Percentiles rank a stretch among this genome's conserved stretches.
phyloP scores from a whole-genome alignment of 2,797 vertebrate genomes.

The Eidolon dupreanum region DNA sequence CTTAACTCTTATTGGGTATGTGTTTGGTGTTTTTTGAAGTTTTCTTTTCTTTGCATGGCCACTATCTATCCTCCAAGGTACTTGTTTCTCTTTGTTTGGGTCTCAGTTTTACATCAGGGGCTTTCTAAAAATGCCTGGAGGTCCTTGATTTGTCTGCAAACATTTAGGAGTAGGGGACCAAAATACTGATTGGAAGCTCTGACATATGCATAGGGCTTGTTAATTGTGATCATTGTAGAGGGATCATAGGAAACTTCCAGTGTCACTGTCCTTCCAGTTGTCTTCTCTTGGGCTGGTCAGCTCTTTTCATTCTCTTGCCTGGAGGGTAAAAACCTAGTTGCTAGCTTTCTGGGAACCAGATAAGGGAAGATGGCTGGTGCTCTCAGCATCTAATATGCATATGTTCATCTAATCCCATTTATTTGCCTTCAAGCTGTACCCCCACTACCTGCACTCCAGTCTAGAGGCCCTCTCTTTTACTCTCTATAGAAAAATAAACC shows the following conservation, averaged over 20 bases:
- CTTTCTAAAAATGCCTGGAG: conserved; percentile 1
- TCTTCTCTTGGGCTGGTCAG: background rate
- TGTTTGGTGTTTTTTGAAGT: background rate
- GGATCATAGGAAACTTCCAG: background rate
- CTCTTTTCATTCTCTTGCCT: background rate
- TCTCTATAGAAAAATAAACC: background rate
- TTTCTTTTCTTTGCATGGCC: background rate
- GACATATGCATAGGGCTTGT: background rate
- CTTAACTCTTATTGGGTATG: background rate
- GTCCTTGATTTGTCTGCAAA: background rate
- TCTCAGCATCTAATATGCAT: background rate
- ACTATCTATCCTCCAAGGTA: background rate
- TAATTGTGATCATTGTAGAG: background rate
- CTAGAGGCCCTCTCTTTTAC: background rate
- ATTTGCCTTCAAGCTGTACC: background rate
- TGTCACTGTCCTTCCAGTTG: background rate
- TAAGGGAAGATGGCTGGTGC: background rate
- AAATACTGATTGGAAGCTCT: background rate
- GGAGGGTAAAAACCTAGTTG: background rate
- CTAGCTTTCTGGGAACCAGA: background rate
- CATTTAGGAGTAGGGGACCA: background rate
- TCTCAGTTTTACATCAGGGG: background rate
- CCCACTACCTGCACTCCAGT: too few relatives aligned
- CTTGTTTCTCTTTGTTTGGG: background rate
- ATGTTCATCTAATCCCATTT: background rate